Conservation (phyloP, 2,888 invertebrate genomes). For the Drosophila neonasuta region DNA sequence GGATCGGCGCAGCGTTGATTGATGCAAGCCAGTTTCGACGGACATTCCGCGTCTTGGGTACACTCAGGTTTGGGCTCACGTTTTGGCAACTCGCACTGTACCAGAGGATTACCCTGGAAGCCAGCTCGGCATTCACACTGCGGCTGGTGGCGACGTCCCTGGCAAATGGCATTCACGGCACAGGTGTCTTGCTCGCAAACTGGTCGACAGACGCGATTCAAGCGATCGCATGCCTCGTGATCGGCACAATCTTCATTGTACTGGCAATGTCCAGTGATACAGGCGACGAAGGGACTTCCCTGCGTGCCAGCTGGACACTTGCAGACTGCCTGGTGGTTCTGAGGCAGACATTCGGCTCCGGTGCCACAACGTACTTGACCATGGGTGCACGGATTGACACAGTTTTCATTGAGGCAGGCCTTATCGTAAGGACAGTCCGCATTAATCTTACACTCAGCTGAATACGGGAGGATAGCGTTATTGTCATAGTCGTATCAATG, state of each 20-base stretch:
- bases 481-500: too few species aligned
- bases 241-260: conserved; percentile 95
- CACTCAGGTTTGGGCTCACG: conserved; percentile 85
- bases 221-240: conserved; percentile 91
- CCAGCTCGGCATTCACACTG: conserved; percentile 90
- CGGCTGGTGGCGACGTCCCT: conserved; percentile 89
- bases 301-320: conserved; percentile 92
- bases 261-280: conserved; percentile 91
- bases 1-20: conserved; percentile 90
- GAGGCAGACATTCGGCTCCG: conserved; percentile 89
- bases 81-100: conserved; percentile 85
- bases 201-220: conserved; percentile 91
- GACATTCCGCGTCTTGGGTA: conserved; percentile 89
- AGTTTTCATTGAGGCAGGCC: conserved; percentile 90
- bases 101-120: conserved; percentile 90
- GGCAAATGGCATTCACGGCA: conserved; percentile 89
- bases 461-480: background rate
- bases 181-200: conserved; percentile 93
- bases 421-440: conserved; percentile 93
- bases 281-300: conserved; percentile 91
- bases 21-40: conserved; percentile 89
- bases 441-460: conserved; percentile 91
- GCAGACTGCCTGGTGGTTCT: conserved; percentile 90
- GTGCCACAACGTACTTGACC: conserved; percentile 88
- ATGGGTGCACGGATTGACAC: conserved; percentile 89